Percentiles rank a stretch among this genome's conserved stretches.
Conservation (phyloP, 2,888 invertebrate genomes). For the Tenthredo scrophulariae region DNA sequence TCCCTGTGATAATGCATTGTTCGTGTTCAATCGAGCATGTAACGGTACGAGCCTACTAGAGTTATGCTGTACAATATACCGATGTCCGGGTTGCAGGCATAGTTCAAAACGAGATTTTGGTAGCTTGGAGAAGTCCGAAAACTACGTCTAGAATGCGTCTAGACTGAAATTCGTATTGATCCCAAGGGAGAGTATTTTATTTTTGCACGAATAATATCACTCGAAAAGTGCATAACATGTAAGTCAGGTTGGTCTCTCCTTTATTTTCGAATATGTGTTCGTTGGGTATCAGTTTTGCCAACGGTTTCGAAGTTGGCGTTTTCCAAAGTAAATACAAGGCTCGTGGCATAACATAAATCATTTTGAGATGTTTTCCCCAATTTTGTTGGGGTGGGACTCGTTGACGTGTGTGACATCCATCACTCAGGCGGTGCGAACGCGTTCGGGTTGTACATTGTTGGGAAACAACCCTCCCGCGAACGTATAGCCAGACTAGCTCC, state of each 20-base stretch:
- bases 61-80: background rate
- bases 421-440: constrained; percentile 51
- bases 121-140: background rate
- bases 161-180: background rate
- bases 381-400: constrained; percentile 59
- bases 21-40: background rate
- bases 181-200: background rate
- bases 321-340: constrained; percentile 38
- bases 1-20: background rate
- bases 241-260: background rate
- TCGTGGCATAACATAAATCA: constrained; percentile 62
- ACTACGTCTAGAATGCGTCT: background rate
- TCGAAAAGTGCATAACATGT: background rate
- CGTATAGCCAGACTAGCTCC: constrained; percentile 36
- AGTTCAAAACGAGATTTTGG: background rate
- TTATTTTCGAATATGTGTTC: background rate
- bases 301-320: constrained; percentile 19
- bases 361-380: constrained; percentile 60
- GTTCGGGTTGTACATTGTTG: constrained; percentile 38
- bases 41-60: background rate
- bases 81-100: background rate
- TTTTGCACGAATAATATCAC: background rate
- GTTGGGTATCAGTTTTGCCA: background rate
- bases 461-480: constrained; percentile 52
- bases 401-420: constrained; percentile 65